phyloP scores from a whole-genome alignment of 2,113 vertebrate species.

The Urocynchramus pylzowi region DNA sequence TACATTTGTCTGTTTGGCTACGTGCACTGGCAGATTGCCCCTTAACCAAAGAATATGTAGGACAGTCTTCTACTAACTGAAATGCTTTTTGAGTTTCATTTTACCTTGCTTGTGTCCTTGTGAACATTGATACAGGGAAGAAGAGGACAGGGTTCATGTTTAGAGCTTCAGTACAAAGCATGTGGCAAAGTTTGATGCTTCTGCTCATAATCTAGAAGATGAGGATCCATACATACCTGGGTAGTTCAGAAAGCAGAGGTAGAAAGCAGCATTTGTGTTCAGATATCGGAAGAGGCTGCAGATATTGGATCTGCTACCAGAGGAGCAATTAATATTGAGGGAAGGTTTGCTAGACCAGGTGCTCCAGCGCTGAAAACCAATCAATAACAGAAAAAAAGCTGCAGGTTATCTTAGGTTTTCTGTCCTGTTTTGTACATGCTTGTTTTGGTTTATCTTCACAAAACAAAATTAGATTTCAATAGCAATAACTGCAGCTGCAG shows the following conservation, averaged over 20 bases:
- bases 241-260: neutral
- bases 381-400: neutral
- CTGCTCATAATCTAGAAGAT: neutral
- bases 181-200: neutral
- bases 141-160: neutral
- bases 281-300: neutral
- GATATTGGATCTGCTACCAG: neutral
- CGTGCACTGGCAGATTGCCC: neutral
- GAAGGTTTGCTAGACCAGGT: neutral
- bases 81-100: neutral
- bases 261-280: neutral
- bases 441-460: neutral
- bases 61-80: neutral
- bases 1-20: neutral
- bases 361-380: neutral
- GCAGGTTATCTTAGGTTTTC: neutral
- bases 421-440: neutral
- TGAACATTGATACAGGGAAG: neutral
- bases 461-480: neutral
- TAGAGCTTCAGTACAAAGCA: neutral
- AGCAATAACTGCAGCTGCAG: neutral
- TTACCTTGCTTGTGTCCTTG: neutral
- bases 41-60: neutral
- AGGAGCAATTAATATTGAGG: neutral
- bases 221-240: neutral